Base-by-base conservation (phyloP, 2,797 vertebrate genomes). In the Phyllotis vaccarum region DNA sequence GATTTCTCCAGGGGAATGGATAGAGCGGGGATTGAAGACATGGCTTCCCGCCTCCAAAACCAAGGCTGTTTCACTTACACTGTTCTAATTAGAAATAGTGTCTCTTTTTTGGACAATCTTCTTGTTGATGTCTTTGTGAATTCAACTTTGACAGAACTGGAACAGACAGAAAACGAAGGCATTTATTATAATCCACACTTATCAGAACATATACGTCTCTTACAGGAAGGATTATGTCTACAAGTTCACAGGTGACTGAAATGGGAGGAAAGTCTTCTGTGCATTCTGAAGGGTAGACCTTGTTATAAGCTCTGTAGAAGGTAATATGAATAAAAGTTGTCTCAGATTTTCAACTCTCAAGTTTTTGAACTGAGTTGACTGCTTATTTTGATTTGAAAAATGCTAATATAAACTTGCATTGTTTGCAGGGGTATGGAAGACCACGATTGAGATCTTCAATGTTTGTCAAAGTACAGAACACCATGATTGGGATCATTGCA, bases 91-190 rank as follows among this genome's bases (percentile, higher is more conserved):
- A 98, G 93, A 97, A 93, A 97, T 91, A 43, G 13, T 96, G 76
- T 95, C 93, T 97, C 96, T 97, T 95, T 96, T 43, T 43, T 85
- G 97, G 64, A 93, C 97, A 97, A 97, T 97, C 95, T 81, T 88
- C 85, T 83, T 97, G 93, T 95, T 95, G 96, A 40, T 79, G 64
- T 96, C 92, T 92, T 98, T 95, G 92, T 92, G 96, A 97, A 98
- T 88, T 91, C 74, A 95, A 54, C 90, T 97, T 96, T 98, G 97
- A 97, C 97, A 97, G 90, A 98, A 98, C 94, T 98, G 82, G 97
- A 97, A 58, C 92, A 97, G 93, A 97, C 85, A 95, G 97, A 97
- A 98, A 97, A 90, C 83, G 95, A 96, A 97, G 90, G 52, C 91
- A 49, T 96, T 94, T 98, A 46, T 96, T 89, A 96, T 22, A 24